Percentiles rank a stretch among this genome's conserved stretches.
Evolutionary conservation across 2,113 vertebrate genomes (phyloP).

Genomic region (Corydoras maculifer): DNA sequence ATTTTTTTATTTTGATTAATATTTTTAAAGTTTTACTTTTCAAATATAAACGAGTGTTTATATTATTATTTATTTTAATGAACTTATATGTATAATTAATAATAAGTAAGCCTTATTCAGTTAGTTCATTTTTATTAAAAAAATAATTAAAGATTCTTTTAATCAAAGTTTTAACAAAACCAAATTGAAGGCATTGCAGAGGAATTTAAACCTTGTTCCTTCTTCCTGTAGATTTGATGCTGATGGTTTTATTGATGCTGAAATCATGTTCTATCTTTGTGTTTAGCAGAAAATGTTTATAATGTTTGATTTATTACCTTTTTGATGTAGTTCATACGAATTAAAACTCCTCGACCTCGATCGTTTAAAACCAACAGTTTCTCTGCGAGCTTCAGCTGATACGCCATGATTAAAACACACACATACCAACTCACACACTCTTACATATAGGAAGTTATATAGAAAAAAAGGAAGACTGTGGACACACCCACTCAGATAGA

Average conservation of each 20-base stretch:
- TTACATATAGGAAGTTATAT: background rate
- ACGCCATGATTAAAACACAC: conserved; percentile 60
- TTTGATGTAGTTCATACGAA: conserved; percentile 86
- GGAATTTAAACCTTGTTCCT: background rate
- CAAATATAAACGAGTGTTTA: too few species aligned
- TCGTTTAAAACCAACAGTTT: conserved; percentile 86
- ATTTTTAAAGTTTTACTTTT: too few species aligned
- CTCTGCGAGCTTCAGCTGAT: conserved; percentile 87
- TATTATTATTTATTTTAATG: too few species aligned
- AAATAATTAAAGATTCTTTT: background rate
- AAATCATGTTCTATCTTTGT: too few species aligned
- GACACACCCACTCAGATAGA: background rate
- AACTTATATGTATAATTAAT: too few species aligned
- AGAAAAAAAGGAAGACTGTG: background rate
- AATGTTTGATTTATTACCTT: conserved; percentile 65
- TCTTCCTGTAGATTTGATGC: background rate
- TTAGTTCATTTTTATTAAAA: background rate
- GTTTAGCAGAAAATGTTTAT: too few species aligned
- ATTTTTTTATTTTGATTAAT: background rate
- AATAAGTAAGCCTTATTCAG: too few species aligned
- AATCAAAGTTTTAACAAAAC: background rate
- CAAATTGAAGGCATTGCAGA: background rate
- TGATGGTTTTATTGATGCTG: too few species aligned
- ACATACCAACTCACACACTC: background rate
- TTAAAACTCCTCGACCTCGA: conserved; percentile 78